phyloP scores from a whole-genome alignment of 2,888 invertebrate species.

The Cataglyphis albicans region DNA sequence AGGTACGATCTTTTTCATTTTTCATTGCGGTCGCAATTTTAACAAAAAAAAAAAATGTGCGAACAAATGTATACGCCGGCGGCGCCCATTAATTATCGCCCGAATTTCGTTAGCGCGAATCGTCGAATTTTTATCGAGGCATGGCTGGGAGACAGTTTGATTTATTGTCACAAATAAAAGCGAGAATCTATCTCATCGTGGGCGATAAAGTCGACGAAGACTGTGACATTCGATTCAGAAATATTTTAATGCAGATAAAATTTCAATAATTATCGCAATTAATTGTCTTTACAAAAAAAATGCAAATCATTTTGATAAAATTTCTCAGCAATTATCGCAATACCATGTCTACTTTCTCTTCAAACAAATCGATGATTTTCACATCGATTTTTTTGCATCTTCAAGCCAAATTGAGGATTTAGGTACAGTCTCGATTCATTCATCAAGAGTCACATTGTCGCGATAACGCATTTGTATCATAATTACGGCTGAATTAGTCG shows the following conservation, averaged over 20 bases:
- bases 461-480: conserved; percentile 11
- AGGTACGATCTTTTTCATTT: conserved; percentile 49
- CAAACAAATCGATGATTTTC: not conserved
- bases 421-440: not conserved
- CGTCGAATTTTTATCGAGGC: conserved; percentile 68
- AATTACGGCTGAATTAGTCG: conserved; percentile 28
- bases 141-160: conserved; percentile 51
- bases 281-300: not conserved
- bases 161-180: conserved; percentile 68
- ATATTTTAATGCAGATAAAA: not conserved
- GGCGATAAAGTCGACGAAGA: not conserved
- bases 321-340: not conserved
- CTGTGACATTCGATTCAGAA: not conserved
- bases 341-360: not conserved
- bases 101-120: conserved; percentile 65
- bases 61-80: conserved; percentile 60
- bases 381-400: not conserved
- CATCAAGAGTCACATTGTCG: not conserved
- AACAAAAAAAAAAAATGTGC: conserved; percentile 61
- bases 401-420: not conserved
- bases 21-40: conserved; percentile 53
- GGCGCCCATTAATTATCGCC: conserved; percentile 70
- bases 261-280: not conserved
- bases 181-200: conserved; percentile 44
- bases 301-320: not conserved